Evolutionary conservation across 2,888 invertebrate genomes (phyloP), one percentile per base, ranked within the genome.

Genomic region (Caenorhabditis sulstoni): DNA sequence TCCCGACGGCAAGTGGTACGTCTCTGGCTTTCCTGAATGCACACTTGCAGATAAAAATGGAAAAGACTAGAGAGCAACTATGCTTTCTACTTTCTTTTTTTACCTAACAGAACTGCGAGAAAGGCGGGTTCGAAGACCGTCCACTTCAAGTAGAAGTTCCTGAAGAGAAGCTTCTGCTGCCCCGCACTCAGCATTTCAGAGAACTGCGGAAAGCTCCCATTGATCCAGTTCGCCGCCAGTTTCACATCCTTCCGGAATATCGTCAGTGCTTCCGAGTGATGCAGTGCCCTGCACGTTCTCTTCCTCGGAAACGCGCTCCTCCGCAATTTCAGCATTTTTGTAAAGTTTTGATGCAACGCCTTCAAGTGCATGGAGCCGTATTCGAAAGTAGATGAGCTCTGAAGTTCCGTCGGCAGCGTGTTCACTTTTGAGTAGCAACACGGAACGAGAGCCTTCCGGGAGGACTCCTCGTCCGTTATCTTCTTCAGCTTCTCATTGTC

Each of bases 201-300:
- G 5, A 75, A 44, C 41, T 62, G 55, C 1, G 75, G 75, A 45
- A 75, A 75, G 0, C 67, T 57, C 3, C 1, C 12, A 5, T 50
- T 44, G 7, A 75, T 68, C 75, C 75, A 75, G 18, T 61, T 50
- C 12, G 57, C 67, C 0, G 57, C 75, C 9, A 75, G 49, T 35
- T 39, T 45, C n/a, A 75, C 75, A 50, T 75, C 75, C 44, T 67
- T 75, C 29, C 67, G 53, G 44, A 67, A 75, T 44, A 75, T 75
- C 0, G 47, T 49, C 4, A 75, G 41, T 1, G 75, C 75, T 57
- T 75, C 75, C 9, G 67, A 67, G 45, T 67, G 67, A 45, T 75
- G 75, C 11, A 75, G 62, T 11, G 35, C 3, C 39, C 58, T 44
- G 8, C 8, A 1, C 7, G n/a, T 14, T 49, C 37, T 39, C 5